Evolutionary conservation across 2,888 invertebrate species (phyloP).

Genomic region (Spisula subtruncata): DNA sequence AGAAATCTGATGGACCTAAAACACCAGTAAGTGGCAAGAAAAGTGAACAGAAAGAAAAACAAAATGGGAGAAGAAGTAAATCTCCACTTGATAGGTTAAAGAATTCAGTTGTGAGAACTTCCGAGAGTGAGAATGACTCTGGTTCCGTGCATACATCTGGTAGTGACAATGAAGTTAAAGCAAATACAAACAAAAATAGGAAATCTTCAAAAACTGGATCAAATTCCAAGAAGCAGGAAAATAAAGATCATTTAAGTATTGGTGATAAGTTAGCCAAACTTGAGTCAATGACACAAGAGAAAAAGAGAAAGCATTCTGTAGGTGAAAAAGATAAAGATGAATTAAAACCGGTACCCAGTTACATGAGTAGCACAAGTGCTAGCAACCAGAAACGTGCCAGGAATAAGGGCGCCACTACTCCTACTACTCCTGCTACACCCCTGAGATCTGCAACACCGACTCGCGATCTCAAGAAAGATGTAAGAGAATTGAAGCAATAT

Average conservation of each 20-base stretch:
- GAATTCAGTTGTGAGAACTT: slow-evolving; percentile 47
- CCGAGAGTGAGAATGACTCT: slow-evolving; percentile 66
- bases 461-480: slow-evolving; percentile 63
- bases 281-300: slow-evolving; percentile 69
- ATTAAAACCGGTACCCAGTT: slow-evolving; percentile 59
- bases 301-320: slow-evolving; percentile 55
- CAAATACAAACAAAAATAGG: slow-evolving; percentile 11
- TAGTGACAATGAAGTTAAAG: slow-evolving; percentile 54
- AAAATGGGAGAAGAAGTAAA: slow-evolving; percentile 42
- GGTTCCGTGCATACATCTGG: slow-evolving; percentile 54
- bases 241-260: slow-evolving; percentile 43
- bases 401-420: slow-evolving; percentile 42
- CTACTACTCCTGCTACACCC: background rate
- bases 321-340: slow-evolving; percentile 60
- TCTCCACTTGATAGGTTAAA: slow-evolving; percentile 54
- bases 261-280: slow-evolving; percentile 66
- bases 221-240: slow-evolving; percentile 15
- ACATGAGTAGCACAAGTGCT: slow-evolving; percentile 64
- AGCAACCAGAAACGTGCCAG: slow-evolving; percentile 58
- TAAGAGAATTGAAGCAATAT: slow-evolving; percentile 68
- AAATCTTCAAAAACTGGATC: slow-evolving; percentile 7
- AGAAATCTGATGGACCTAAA: slow-evolving; percentile 23
- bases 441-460: slow-evolving; percentile 34
- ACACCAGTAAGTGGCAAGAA: slow-evolving; percentile 47
- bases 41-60: slow-evolving; percentile 28